Evolutionary conservation across 2,113 vertebrate genomes (phyloP), one percentile per base, ranked within the genome.

Genomic region (Gnathonemus echidnorhynchus): DNA sequence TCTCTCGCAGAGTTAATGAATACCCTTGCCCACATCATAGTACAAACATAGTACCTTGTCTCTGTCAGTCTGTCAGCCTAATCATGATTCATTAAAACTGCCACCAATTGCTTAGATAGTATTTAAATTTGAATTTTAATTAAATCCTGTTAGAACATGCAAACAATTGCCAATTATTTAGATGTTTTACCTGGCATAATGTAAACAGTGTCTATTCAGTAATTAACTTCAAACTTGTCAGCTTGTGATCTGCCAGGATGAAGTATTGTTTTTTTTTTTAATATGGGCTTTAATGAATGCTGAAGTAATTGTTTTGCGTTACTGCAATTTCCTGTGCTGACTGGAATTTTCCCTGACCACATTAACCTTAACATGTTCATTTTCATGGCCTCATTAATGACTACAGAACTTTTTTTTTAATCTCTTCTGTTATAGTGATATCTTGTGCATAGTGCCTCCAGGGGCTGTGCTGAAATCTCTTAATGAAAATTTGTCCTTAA

Each of bases 331-430:
- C 13, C 74, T 80, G 31, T 19, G 35, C 35, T 80, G 74, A 19
- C 74, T 80, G 74, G 15, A 80, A 42, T 80, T 42, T 31, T 11
- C 62, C 62, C 62, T 70, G n/a, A 70, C 62, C 62, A 70, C 62
- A 70, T 70, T 70, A 70, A 70, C 62, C 62, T 70, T 31, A 70
- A 70, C 62, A 70, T 70, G 62, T 31, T 70, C 62, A 70, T 70
- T 70, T 80, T 80, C 35, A 80, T 42, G 74, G 74, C 74, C 35
- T 80, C 74, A 80, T 80, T 80, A 80, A 80, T 80, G 35, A 80
- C 31, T 80, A 80, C 35, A 80, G 15, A 80, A 80, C 13, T 80
- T 80, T 42, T 77, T 70, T 77, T 42, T 17, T 6, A 8, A 42
- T 80, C 35, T 77, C 35, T 77, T 77, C 70, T 80, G 74, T 42